A percentile compares a stretch with the other conserved stretches of the same genome.
phyloP scores from a whole-genome alignment of 2,888 invertebrate genomes.

The Brachyopa scutellaris region DNA sequence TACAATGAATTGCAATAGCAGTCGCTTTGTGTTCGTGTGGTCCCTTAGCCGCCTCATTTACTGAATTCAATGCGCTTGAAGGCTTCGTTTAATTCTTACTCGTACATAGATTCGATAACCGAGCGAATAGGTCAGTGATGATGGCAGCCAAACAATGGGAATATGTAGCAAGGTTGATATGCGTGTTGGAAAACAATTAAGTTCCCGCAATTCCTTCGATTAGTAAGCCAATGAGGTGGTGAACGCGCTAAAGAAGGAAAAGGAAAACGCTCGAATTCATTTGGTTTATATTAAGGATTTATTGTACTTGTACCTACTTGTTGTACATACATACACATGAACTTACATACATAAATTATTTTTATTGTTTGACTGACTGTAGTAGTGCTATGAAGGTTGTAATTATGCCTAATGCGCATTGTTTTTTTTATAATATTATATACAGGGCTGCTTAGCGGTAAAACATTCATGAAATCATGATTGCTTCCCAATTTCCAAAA shows the following conservation, averaged over 20 bases:
- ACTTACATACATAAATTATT: no score
- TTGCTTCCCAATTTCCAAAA: no score
- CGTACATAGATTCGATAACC: conserved; percentile 47
- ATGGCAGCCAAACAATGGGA: conserved; percentile 31
- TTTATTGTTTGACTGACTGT: conserved; percentile 9
- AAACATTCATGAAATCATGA: no score
- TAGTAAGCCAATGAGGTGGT: conserved; percentile 68
- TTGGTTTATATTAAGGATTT: conserved; percentile 8
- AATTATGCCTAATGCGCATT: no score
- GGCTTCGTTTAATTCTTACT: no score
- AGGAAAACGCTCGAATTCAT: conserved; percentile 8
- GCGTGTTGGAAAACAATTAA: conserved; percentile 74
- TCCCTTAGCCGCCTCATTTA: conserved; percentile 50
- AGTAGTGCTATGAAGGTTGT: no score
- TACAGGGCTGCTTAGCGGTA: no score
- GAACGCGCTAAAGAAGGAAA: conserved; percentile 38
- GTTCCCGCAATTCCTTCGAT: conserved; percentile 69
- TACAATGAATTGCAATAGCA: conserved; percentile 26
- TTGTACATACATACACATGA: conserved; percentile 10
- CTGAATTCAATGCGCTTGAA: conserved; percentile 22
- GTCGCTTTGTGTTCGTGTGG: conserved; percentile 12
- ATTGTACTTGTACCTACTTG: not conserved
- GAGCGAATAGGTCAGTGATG: conserved; percentile 58
- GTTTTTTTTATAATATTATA: no score
- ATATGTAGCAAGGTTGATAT: conserved; percentile 66